Evolutionary conservation across 1,140 invertebrate genomes (phyloP).

Genomic region (Stenopsyche tienmushanensis): DNA sequence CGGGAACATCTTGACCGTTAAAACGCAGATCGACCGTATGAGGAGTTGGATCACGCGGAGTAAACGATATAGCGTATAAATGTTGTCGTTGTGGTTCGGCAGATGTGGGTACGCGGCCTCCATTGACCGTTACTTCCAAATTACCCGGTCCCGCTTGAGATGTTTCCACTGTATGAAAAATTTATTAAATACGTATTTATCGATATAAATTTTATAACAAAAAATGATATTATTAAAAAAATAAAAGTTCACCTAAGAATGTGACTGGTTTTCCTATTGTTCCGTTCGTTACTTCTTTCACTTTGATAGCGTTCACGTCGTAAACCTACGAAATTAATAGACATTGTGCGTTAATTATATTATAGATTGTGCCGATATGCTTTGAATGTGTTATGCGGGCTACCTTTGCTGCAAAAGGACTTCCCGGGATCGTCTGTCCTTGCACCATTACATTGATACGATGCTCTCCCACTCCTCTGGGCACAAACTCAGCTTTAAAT

Average conservation of each 20-base stretch:
- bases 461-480: conserved; percentile 86
- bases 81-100: conserved; percentile 93
- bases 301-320: conserved; percentile 91
- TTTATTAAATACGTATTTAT: background rate
- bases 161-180: conserved; percentile 79
- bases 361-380: background rate
- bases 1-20: conserved; percentile 94
- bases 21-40: conserved; percentile 94
- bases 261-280: conserved; percentile 91
- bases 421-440: conserved; percentile 76
- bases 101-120: conserved; percentile 91
- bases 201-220: background rate
- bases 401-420: conserved; percentile 87
- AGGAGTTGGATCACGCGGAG: conserved; percentile 81
- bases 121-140: conserved; percentile 95
- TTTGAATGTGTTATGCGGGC: background rate
- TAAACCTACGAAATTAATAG: conserved; percentile 67
- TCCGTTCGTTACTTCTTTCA: conserved; percentile 87
- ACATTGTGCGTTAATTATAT: too few species aligned
- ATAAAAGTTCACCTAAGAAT: conserved; percentile 84
- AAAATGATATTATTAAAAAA: background rate
- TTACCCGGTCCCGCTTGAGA: conserved; percentile 95
- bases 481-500: conserved; percentile 85
- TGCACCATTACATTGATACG: conserved; percentile 81
- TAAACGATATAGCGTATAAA: conserved; percentile 96